Evolutionary conservation across 2,113 vertebrate species (phyloP), one percentile per base, ranked within the genome.

Genomic region (Ciconia stormi): DNA sequence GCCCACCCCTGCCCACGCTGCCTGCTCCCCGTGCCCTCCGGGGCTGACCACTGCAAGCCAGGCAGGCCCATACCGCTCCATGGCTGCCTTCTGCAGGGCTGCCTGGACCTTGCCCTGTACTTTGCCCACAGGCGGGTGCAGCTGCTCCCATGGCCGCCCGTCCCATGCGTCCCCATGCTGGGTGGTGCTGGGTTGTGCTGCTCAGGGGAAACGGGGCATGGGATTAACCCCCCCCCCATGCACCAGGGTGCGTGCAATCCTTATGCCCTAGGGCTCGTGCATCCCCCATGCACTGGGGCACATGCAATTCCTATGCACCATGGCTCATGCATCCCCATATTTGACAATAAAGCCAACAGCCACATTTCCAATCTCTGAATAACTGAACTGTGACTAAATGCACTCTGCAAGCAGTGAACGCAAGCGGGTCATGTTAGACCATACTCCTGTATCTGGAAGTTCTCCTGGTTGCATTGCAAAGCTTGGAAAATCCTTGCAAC

Each of bases 11-110:
- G 47, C 65, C 55, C 42, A 7, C 9, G 1, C n/a, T 40, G 36
- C 19, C 40, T 25, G 27, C 27, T 38, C 55, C 25, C 21, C 7
- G 1, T 20, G 29, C 50, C 25, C 25, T 7, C 58, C 7, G 2
- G 9, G 0, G 5, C 7, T n/a, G 81, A 13, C 40, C 14, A 2
- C 53, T 7, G 62, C 16, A 19, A 19, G 42, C 52, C 11, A 1
- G 3, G 27, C 23, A 22, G 44, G 25, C 20, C 42, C 87, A 0
- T 61, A 91, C 89, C 73, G 3, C 52, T 50, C 72, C 91, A 65
- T 88, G 79, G 79, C 38, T 70, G 72, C 65, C 29, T 40, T 18
- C 84, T 2, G 1, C 6, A 4, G 7, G 2, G 10, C 20, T 5
- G 6, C 49, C 49, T 0, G 77, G 27, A 70, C 90, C 80, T 85